These are phyloP conservation scores for Chionis minor DNA, from an alignment of 2,113 vertebrate genomes.

Conservation along the genomic window DNA sequence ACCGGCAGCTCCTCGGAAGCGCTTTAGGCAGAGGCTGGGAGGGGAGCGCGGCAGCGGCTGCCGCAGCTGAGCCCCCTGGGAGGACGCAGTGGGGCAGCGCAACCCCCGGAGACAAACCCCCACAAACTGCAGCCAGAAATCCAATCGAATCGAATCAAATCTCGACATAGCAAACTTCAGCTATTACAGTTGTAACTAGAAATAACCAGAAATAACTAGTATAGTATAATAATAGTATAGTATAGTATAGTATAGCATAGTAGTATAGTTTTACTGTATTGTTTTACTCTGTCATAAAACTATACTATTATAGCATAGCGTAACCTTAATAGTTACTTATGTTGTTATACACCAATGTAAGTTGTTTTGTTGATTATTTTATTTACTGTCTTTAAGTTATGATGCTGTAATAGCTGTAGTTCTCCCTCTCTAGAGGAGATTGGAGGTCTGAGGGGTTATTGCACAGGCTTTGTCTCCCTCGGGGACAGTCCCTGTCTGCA, in stretches of 20 bases:
- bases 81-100: not conserved
- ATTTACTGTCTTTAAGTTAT: not conserved
- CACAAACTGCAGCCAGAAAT: not conserved
- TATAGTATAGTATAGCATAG: not conserved
- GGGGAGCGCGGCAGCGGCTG: accelerated
- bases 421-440: not conserved
- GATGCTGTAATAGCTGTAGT: not conserved
- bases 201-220: not conserved
- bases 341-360: not conserved
- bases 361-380: not conserved
- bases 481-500: not conserved
- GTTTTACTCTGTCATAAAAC: not conserved
- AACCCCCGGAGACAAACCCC: not conserved
- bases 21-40: not conserved
- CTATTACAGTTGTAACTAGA: not conserved
- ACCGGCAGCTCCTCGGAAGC: not conserved
- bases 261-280: not conserved
- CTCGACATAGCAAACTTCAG: not conserved
- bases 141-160: not conserved
- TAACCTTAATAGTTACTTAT: not conserved
- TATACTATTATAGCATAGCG: not conserved
- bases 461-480: not conserved
- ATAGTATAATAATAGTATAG: no score
- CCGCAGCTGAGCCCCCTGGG: not conserved
- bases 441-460: not conserved